These are phyloP conservation scores for Ctenodactylus gundi DNA, from an alignment of 2,113 vertebrate genomes.

Conservation along the genomic window DNA sequence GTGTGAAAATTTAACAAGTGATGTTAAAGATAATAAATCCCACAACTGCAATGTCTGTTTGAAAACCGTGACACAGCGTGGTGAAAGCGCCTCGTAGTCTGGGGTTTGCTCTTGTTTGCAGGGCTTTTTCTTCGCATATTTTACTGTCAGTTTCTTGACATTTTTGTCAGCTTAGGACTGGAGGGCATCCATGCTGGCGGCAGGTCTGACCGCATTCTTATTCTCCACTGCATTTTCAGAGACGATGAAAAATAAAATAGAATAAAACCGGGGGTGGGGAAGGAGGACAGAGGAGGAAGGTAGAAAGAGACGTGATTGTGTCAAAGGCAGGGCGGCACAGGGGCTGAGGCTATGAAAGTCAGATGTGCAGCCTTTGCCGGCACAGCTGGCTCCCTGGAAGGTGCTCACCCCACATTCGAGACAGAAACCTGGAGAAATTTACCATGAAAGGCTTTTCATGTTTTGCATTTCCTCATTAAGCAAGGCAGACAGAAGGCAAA, in stretches of 20 bases:
- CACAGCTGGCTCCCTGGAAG: constrained; percentile 82
- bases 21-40: constrained; percentile 55
- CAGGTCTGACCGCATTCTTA: constrained; percentile 89
- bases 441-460: constrained; percentile 50
- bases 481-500: constrained; percentile 62
- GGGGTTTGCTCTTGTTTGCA: constrained; percentile 79
- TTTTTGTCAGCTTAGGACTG: constrained; percentile 94
- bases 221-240: constrained; percentile 90
- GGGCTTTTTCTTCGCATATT: constrained; percentile 89
- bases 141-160: constrained; percentile 95
- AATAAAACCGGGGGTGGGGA: background rate
- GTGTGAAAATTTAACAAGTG: constrained; percentile 44
- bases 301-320: constrained; percentile 73
- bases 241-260: constrained; percentile 82
- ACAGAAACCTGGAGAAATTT: constrained; percentile 23
- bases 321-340: constrained; percentile 65
- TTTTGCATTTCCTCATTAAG: constrained; percentile 2
- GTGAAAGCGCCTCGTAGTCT: constrained; percentile 67
- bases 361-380: constrained; percentile 79
- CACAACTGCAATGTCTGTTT: constrained; percentile 72
- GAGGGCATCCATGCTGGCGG: constrained; percentile 90
- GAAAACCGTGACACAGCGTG: constrained; percentile 66
- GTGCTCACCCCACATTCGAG: background rate
- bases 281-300: constrained; percentile 44
- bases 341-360: constrained; percentile 81